Percentiles rank a stretch among this genome's conserved stretches.
Evolutionary conservation across 1,140 invertebrate species (phyloP).

Genomic region (Dreissena polymorpha): DNA sequence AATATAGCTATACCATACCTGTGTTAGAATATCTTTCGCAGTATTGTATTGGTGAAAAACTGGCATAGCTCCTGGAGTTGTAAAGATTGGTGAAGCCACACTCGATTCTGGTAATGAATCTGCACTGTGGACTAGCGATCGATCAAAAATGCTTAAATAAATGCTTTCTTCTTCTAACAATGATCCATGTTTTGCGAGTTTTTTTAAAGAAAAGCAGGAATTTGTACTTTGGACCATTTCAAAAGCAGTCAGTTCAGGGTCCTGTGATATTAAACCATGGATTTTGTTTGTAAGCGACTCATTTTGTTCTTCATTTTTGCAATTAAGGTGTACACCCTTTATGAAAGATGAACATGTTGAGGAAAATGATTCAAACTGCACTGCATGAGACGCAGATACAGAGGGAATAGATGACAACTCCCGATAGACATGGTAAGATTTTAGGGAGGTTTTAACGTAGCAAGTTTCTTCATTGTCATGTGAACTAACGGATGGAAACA

Average conservation of each 20-base stretch:
- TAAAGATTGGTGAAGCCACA: constrained; percentile 35
- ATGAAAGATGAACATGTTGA: background rate
- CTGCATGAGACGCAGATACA: background rate
- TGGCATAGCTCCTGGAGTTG: constrained; percentile 14
- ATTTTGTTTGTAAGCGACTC: too few species aligned
- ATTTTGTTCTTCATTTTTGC: too few species aligned
- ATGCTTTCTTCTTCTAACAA: background rate
- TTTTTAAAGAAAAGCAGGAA: background rate
- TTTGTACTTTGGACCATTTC: too few species aligned
- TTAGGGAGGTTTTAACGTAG: constrained; percentile 15
- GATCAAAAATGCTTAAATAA: background rate
- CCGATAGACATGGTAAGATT: constrained; percentile 25
- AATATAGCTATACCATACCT: constrained; percentile 8
- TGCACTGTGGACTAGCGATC: background rate
- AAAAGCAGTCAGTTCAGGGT: too few species aligned
- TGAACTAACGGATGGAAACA: background rate
- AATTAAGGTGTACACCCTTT: too few species aligned
- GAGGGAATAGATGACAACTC: background rate
- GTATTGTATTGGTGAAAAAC: constrained; percentile 36
- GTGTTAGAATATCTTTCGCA: background rate
- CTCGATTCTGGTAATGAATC: background rate
- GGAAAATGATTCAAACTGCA: background rate
- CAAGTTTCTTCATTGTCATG: background rate
- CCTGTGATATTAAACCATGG: too few species aligned
- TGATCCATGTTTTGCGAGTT: background rate